phyloP scores from a whole-genome alignment of 2,113 vertebrate genomes.

The Callospermophilus lateralis region DNA sequence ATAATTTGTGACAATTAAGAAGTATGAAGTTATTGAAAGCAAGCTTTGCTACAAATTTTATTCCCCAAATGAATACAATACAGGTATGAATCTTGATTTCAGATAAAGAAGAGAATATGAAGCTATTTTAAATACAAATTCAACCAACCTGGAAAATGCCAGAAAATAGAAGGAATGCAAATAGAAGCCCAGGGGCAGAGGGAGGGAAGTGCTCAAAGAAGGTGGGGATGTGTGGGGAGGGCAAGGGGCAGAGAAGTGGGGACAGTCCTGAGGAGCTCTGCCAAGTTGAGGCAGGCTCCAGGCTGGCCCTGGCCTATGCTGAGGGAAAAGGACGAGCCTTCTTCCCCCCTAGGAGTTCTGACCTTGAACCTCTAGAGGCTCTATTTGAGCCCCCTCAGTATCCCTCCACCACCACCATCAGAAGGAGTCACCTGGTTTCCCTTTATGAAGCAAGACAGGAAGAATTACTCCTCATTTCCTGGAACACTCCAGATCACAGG shows the following conservation, averaged over 20 bases:
- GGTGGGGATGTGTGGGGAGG: not conserved
- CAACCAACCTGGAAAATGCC: not conserved
- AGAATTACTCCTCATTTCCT: conserved; percentile 69
- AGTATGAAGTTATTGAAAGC: conserved; percentile 44
- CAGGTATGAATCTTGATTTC: conserved; percentile 47
- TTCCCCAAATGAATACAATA: not conserved
- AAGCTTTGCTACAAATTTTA: conserved; percentile 23
- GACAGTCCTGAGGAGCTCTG: not conserved
- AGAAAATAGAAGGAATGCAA: conserved; percentile 57
- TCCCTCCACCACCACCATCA: not conserved
- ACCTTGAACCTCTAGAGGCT: not conserved
- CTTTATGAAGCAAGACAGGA: conserved; percentile 28
- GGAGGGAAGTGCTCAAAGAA: not conserved
- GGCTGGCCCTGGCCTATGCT: not conserved
- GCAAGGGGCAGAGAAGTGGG: fast-evolving
- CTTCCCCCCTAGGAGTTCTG: not conserved
- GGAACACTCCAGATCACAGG: conserved; percentile 54
- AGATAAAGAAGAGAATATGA: conserved; percentile 60
- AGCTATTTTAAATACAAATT: conserved; percentile 60
- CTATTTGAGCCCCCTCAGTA: not conserved
- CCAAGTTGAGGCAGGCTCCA: not conserved
- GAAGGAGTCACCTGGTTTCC: not conserved
- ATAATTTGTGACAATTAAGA: conserved; percentile 67
- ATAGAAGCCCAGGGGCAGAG: not conserved
- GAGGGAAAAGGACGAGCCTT: not conserved